Evolutionary conservation across 1,140 invertebrate species (phyloP), one percentile per base, ranked within the genome.

Genomic region (Cherax quadricarinatus): DNA sequence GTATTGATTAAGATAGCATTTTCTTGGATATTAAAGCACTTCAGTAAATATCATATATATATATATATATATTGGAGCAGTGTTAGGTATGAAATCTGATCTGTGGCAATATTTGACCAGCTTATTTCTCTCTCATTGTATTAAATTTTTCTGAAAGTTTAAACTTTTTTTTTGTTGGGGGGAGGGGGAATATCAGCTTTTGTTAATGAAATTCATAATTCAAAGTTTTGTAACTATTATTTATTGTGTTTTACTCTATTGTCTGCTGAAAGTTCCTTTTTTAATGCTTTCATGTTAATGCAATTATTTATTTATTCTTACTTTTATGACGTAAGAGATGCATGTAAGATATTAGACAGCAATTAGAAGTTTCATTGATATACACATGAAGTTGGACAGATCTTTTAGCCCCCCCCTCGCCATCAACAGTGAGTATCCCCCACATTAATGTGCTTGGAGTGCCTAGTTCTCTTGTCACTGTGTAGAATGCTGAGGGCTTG

Each of bases 311-410:
- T 88, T 66, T 41, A 80, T 79, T 88, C 78, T 60, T 88, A 88
- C 75, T 86, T 60, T 24, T 80, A 81, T 89, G 60, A 41, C 51
- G 30, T 81, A 88, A 81, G 78, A 88, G 12, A 9, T 81, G 87
- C 87, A 88, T 88, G 87, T 70, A 80, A 62, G 78, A 60, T 41
- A n/a, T 88, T 78, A 49, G 18, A 49, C 10, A 62, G 30, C 48
- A 73, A 16, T 53, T 87, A 73, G 6, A 60, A 62, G 84, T 66
- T 41, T 53, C 48, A 62, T 51, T 80, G 79, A 88, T 75, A 80
- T 60, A 57, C 30, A 62, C 81, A 51, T 62, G 87, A 88, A 88
- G 87, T 88, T 81, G 87, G 87, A 88, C 87, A 88, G 87, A 88
- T 81, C 87, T 48, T 81, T 57, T 80, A 78, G 57, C 79, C 41